Evolutionary conservation across 1,140 invertebrate genomes (phyloP), one percentile per base, ranked within the genome.

Genomic region (Cotesia vestalis): DNA sequence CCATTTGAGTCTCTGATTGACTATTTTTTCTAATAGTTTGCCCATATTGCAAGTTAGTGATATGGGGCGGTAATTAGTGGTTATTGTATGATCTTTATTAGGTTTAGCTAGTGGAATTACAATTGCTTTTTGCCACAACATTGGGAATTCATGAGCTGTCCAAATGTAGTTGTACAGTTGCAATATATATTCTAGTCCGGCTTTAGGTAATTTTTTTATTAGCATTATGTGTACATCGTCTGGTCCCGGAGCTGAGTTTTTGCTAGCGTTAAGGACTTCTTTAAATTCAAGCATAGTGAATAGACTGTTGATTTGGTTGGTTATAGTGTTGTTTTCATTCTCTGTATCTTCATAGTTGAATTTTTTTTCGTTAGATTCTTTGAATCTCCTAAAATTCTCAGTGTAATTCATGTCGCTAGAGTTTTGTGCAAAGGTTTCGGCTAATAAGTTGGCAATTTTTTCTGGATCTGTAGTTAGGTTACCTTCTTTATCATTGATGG

Each of bases 81-180:
- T 3, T 11, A 20, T 5, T 1, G 38, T 68, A 4, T 9, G 12
- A 36, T 75, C 53, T 74, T 77, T 77, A 0, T 53, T 59, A 35
- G 61, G 74, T 75, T 80, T 87, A 80, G 34, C 71, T n/a, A 87
- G 82, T 0, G 81, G 75, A 38, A 86, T 80, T 3, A 85, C 75
- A 3, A 75, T 80, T 3, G 83, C 82, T 5, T 78, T 60, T 76
- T 83, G 83, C 80, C 82, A 85, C n/a, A n/a, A 4, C 1, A 59
- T 8, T 4, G 83, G 80, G 62, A 82, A 85, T 38, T 68, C 0
- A 76, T 64, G 14, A 11, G 51, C 34, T 80, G 64, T 0, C 79
- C 77, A 9, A 71, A 36, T 63, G 83, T 84, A 46, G 78, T 75
- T 6, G 84, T 51, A 12, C 73, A 57, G 8, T 66, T 62, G 2